Evolutionary conservation across 1,140 invertebrate genomes (phyloP).

Genomic region (Branchinecta lynchi): DNA sequence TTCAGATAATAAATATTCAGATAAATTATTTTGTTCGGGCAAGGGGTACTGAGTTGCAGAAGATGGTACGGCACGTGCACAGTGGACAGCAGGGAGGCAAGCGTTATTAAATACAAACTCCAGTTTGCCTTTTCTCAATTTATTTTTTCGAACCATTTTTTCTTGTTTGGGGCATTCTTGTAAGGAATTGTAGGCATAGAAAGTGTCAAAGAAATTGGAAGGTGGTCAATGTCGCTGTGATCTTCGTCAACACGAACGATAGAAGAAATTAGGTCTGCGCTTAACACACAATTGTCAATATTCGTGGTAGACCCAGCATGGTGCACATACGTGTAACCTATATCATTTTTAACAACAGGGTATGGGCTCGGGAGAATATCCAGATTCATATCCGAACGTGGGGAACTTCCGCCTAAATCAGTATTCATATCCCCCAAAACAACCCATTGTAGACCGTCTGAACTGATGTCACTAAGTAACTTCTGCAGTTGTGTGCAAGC

Average conservation of each 20-base stretch:
- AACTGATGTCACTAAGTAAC: conserved; percentile 6
- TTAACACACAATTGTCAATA: conserved; percentile 10
- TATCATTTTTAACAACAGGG: no score
- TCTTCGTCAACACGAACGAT: conserved; percentile 5
- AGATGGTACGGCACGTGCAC: no score
- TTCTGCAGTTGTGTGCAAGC: conserved; percentile 8
- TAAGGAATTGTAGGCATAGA: no score
- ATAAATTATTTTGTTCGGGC: background rate
- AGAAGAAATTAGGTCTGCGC: conserved; percentile 5
- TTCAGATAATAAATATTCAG: conserved; percentile 10
- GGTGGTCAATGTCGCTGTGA: conserved; percentile 3
- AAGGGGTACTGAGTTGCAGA: no score
- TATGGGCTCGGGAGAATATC: conserved; percentile 5
- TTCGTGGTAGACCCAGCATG: background rate
- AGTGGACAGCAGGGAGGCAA: no score
- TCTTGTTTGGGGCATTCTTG: no score
- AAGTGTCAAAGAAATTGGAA: no score
- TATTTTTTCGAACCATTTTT: no score
- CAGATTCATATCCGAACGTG: background rate
- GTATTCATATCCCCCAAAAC: conserved; percentile 6
- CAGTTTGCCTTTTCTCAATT: no score
- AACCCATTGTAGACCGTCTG: conserved; percentile 5
- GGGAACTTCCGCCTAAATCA: conserved; percentile 1
- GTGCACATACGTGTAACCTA: conserved; percentile 9
- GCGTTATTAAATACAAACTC: no score